Conservation (phyloP, 2,797 vertebrate genomes). For the Agapornis canus region DNA sequence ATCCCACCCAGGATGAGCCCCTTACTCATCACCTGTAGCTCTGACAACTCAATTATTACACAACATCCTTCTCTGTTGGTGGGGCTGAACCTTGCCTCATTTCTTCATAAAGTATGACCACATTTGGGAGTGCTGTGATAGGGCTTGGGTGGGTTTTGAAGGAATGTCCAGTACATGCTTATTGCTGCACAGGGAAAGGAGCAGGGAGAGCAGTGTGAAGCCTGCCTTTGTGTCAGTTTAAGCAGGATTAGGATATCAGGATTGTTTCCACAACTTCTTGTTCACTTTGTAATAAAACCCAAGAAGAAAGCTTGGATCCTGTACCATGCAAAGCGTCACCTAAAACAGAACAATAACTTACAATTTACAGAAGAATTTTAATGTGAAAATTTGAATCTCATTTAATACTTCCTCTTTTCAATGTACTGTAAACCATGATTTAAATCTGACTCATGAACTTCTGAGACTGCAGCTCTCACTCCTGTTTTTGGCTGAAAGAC, state of each 20-base stretch:
- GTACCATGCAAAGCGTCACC: background rate
- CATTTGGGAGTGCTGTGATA: background rate
- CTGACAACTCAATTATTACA: background rate
- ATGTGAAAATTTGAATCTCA: background rate
- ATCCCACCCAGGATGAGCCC: background rate
- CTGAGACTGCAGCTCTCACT: background rate
- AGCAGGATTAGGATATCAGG: background rate
- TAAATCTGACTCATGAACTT: background rate
- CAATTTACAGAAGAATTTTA: background rate
- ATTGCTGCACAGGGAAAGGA: background rate
- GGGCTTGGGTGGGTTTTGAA: background rate
- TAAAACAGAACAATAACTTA: background rate
- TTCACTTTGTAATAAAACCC: background rate
- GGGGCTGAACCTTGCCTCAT: background rate
- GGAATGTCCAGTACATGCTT: background rate
- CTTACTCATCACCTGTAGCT: background rate
- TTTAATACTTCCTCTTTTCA: background rate
- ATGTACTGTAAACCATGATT: background rate
- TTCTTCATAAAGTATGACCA: accelerated
- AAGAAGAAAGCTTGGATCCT: background rate
- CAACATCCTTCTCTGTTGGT: background rate
- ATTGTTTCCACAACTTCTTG: background rate
- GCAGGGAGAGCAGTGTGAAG: background rate
- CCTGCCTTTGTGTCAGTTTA: background rate
- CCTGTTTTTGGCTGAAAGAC: background rate